Evolutionary conservation across 1,140 invertebrate genomes (phyloP), one percentile per base, ranked within the genome.

Genomic region (Solen grandis): DNA sequence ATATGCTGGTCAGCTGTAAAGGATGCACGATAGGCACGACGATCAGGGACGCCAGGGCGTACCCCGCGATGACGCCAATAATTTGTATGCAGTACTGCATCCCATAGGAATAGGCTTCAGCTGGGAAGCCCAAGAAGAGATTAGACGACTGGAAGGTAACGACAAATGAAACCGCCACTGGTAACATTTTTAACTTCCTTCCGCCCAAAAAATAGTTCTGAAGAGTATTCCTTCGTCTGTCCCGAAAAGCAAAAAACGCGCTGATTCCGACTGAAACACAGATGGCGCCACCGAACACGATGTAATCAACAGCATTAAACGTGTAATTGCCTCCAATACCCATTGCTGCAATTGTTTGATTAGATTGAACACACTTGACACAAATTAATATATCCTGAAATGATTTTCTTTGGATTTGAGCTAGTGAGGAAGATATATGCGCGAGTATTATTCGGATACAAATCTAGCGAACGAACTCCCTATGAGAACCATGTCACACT

Each of bases 81-180:
- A 85, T 16, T 2, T 55, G 59, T 16, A 85, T 81, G 46, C 63
- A 84, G 33, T 78, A 60, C 60, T 83, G 79, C 4, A 84, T 84
- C 5, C 87, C 88, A 41, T 85, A 88, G 8, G 73, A 55, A 55
- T 90, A 90, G 22, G 84, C 84, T 69, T 90, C 88, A 16, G 81
- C 79, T 10, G 88, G 84, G n/a, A 80, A 81, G 16, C 97, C 97
- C 25, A 98, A 92, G 2, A 98, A 90, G 0, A 97, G 97, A 16
- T 98, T 95, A 13, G 97, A 96, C 0, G 97, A 98, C 96, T 98
- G 97, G 87, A 98, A 98, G 29, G 96, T 97, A 91, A 90, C 85
- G 54, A 90, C 70, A 38, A 89, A 66, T 27, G 87, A 89, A 55
- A 90, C 46, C 0, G 87, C 82, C 22, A 88, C 84, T 10, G 88